A percentile compares a stretch with the other conserved stretches of the same genome.
Conservation (phyloP, 1,140 invertebrate species). For the Drosophila repleta region DNA sequence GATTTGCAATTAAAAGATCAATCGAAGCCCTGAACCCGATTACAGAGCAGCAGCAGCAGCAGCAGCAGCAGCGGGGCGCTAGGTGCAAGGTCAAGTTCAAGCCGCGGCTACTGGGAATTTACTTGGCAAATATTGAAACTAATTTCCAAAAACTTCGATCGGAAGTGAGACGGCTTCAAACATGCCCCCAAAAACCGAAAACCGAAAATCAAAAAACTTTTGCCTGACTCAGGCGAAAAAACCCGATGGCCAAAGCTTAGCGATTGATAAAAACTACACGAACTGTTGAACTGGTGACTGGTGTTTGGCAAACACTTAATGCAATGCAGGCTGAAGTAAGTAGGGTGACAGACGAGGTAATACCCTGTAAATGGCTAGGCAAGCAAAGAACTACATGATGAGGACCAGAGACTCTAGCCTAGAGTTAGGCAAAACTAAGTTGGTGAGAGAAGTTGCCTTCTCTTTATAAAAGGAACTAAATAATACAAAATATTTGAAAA, state of each 20-base stretch:
- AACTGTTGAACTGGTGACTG: conserved; percentile 42
- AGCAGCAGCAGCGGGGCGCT: no score
- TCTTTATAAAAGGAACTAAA: no score
- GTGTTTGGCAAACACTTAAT: conserved; percentile 62
- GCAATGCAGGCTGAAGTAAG: not conserved
- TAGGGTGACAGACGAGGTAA: not conserved
- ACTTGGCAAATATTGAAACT: conserved; percentile 46
- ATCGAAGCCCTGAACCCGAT: conserved; percentile 58
- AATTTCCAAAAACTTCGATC: conserved; percentile 41
- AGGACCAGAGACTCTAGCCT: no score
- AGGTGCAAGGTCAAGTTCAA: conserved; percentile 66
- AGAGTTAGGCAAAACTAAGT: no score
- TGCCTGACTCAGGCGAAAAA: conserved; percentile 55
- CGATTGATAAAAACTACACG: conserved; percentile 61
- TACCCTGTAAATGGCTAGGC: not conserved
- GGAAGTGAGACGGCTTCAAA: conserved; percentile 56
- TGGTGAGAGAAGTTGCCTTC: no score
- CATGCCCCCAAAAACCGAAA: conserved; percentile 9
- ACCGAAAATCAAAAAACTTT: conserved; percentile 1
- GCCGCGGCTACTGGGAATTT: conserved; percentile 48
- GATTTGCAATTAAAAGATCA: conserved; percentile 34
- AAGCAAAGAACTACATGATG: no score
- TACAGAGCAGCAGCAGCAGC: conserved; percentile 19
- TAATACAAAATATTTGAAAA: no score
- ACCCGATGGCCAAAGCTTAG: conserved; percentile 66